Percentiles rank a stretch among this genome's conserved stretches.
phyloP scores from a whole-genome alignment of 2,113 vertebrate species.

The Tetrax tetrax region DNA sequence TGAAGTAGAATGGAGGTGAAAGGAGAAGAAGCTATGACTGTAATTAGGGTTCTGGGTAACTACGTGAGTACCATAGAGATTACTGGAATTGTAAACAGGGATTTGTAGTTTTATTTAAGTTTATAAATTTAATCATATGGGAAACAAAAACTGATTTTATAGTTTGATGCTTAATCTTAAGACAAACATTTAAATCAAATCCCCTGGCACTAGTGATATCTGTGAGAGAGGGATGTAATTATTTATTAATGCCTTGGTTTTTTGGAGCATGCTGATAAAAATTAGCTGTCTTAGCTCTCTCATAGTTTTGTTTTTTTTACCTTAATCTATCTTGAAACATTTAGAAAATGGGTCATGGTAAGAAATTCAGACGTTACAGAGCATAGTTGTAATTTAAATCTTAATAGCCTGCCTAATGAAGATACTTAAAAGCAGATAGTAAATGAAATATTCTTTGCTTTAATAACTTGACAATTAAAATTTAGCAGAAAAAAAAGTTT shows the following conservation, averaged over 20 bases:
- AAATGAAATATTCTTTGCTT: background rate
- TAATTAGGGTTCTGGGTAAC: background rate
- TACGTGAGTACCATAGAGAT: background rate
- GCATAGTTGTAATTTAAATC: background rate
- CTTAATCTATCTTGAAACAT: background rate
- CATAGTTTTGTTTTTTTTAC: slow-evolving; percentile 26
- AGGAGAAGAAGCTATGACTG: background rate
- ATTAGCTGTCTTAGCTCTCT: background rate
- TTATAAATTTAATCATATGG: background rate
- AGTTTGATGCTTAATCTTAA: background rate
- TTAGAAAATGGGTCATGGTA: background rate
- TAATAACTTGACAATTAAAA: background rate
- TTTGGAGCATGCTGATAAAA: slow-evolving; percentile 21
- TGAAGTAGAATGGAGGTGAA: background rate
- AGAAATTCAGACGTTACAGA: background rate
- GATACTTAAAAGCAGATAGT: background rate
- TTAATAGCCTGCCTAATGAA: background rate
- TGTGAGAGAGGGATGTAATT: background rate
- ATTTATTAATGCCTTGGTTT: slow-evolving; percentile 47
- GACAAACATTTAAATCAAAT: background rate
- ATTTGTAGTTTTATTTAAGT: background rate
- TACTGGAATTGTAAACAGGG: background rate
- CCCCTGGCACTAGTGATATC: background rate
- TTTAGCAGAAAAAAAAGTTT: background rate
- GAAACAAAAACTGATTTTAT: background rate